Evolutionary conservation across 2,113 vertebrate genomes (phyloP).

Genomic region (Upupa epops): DNA sequence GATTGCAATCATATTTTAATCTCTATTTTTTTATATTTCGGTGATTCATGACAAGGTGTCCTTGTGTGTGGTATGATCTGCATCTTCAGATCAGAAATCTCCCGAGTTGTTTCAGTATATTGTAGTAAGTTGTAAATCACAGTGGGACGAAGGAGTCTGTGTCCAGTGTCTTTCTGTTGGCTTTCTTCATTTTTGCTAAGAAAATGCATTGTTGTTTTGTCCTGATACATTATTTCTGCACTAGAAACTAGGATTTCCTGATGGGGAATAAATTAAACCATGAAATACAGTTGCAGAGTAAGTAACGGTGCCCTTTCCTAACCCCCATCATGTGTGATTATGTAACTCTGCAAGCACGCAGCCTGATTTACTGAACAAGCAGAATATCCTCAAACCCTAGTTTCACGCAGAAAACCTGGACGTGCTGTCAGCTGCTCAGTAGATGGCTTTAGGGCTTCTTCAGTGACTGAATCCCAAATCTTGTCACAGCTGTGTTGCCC

Average conservation of each 20-base stretch:
- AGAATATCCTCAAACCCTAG: background rate
- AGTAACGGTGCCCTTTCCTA: conserved; percentile 23
- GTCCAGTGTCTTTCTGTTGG: background rate
- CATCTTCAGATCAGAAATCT: background rate
- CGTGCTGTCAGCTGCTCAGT: background rate
- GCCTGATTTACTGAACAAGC: background rate
- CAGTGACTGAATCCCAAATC: background rate
- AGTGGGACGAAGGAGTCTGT: background rate
- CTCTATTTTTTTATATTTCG: background rate
- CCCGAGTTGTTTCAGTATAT: background rate
- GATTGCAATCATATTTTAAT: background rate
- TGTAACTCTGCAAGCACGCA: background rate
- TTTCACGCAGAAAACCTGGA: background rate
- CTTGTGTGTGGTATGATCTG: background rate
- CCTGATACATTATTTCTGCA: background rate
- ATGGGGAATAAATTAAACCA: background rate
- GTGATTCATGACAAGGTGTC: background rate
- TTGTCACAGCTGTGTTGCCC: background rate
- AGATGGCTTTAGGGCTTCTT: background rate
- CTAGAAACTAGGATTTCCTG: background rate
- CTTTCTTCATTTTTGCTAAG: background rate
- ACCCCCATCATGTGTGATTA: background rate
- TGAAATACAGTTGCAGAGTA: background rate
- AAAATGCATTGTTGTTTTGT: background rate
- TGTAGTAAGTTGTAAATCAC: background rate